Evolutionary conservation across 1,140 invertebrate genomes (phyloP), one percentile per base, ranked within the genome.

Genomic region (Elymnias hypermnestra): DNA sequence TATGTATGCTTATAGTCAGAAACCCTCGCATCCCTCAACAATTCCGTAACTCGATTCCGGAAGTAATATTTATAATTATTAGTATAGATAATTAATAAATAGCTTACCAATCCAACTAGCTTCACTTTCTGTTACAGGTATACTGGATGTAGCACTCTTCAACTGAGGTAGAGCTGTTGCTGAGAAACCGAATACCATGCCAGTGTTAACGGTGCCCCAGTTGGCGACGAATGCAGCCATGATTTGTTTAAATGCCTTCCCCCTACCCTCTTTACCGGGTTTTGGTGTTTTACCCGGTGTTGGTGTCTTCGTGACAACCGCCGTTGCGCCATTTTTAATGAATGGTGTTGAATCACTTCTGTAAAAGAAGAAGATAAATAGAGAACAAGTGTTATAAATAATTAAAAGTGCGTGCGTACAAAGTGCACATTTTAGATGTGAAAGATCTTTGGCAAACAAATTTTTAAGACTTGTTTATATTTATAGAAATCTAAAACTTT

Each of bases 91-190:
- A n/a, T n/a, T n/a, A 33, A 1, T n/a, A 43, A 35, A 26, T 48
- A 6, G 37, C 83, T 88, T 76, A 93, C 92, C 92, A 53, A 93
- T 91, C 92, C 92, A 93, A 54, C 92, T 92, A 38, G 90, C 90
- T 71, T 92, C 86, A 19, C 81, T 74, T 9, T 89, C 73, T 13
- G 88, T 87, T 6, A 93, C 90, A 12, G 69, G 81, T 61, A 93
- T 88, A 13, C 69, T 73, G 17, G 88, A 90, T 41, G 89, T 83
- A 3, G 70, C 39, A 23, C 73, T 74, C 64, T 89, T 73, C 1
- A 93, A 62, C 58, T 93, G 92, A 14, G 92, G 91, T 13, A 92
- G 72, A 1, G 90, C 89, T 9, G 92, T 91, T 1, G 92, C 92
- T 0, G 92, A 92, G 61, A 93, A 94, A 0, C 92, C 92, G 65